Percentiles rank a stretch among this genome's conserved stretches.
Evolutionary conservation across 1,140 invertebrate species (phyloP).

Genomic region (Teleopsis dalmanni): DNA sequence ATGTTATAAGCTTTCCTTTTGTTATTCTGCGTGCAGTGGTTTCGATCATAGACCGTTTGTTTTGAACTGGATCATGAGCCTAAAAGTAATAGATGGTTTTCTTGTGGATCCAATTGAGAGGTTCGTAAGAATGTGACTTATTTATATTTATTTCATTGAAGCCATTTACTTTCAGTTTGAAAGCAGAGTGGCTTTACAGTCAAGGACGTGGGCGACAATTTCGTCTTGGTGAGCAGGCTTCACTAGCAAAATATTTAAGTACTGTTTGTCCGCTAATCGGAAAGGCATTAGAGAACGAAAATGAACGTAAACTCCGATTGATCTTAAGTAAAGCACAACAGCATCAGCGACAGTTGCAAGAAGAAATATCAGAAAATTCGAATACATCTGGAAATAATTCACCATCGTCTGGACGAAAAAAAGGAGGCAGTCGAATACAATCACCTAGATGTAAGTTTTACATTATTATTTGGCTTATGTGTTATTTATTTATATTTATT

Average conservation of each 20-base stretch:
- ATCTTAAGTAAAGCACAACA: conserved; percentile 84
- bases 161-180: conserved; percentile 54
- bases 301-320: conserved; percentile 74
- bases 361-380: conserved; percentile 49
- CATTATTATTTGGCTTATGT: not conserved
- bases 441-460: conserved; percentile 35
- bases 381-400: conserved; percentile 39
- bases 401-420: conserved; percentile 36
- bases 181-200: conserved; percentile 92
- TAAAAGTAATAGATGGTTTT: conserved; percentile 82
- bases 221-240: conserved; percentile 72
- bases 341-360: conserved; percentile 73
- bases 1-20: too few relatives aligned
- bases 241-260: conserved; percentile 73
- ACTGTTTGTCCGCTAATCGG: conserved; percentile 68
- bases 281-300: conserved; percentile 69
- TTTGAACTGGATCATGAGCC: conserved; percentile 84
- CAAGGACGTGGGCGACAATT: conserved; percentile 85
- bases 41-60: conserved; percentile 90
- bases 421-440: conserved; percentile 40
- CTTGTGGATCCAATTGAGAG: conserved; percentile 78
- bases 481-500: not conserved
- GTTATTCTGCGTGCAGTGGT: too few relatives aligned
- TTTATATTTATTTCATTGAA: not conserved
- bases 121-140: conserved; percentile 51